Evolutionary conservation across 2,797 vertebrate genomes (phyloP), one percentile per base, ranked within the genome.

Genomic region (Tenualosa ilisha): DNA sequence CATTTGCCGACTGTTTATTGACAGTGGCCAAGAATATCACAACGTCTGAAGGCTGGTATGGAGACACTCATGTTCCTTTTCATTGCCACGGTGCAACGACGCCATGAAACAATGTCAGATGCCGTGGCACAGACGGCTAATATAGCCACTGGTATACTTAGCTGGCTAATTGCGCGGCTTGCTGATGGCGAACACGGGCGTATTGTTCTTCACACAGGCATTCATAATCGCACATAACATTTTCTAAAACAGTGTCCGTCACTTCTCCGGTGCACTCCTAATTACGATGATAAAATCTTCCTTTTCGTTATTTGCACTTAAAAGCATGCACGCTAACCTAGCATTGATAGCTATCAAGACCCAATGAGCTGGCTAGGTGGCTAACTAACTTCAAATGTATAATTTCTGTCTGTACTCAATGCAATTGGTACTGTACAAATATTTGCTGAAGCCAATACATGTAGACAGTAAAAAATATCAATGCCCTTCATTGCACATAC

Each of bases 91-190:
- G 90, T 86, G 89, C 86, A 88, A 75, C 90, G 91, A 91, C 93
- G 93, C 93, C 92, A 92, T 92, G 89, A 93, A 93, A 89, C 93
- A 88, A 94, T 93, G 91, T 82, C 84, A 89, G 90, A 92, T 93
- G 92, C 92, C 91, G 88, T 83, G 8, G 88, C 88, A 90, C 56
- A 37, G 51, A 65, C 83, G 85, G 92, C 93, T 94, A 94, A 93
- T 85, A 84, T 81, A 79, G 72, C 72, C 37, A 79, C 15, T 79
- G 59, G n/a, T 63, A 4, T 22, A 43, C 72, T 79, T 43, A 79
- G 72, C 72, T 43, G 40, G 72, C 72, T 79, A 79, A 79, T 79
- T 79, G 72, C 72, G 72, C 72, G 72, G 72, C 72, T 79, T 46
- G 72, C 40, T 46, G 37, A 40, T 79, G 72, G 15, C 72, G 40